These are phyloP conservation scores for Furcifer pardalis DNA, from an alignment of 2,797 vertebrate species.

Conservation along the genomic window DNA sequence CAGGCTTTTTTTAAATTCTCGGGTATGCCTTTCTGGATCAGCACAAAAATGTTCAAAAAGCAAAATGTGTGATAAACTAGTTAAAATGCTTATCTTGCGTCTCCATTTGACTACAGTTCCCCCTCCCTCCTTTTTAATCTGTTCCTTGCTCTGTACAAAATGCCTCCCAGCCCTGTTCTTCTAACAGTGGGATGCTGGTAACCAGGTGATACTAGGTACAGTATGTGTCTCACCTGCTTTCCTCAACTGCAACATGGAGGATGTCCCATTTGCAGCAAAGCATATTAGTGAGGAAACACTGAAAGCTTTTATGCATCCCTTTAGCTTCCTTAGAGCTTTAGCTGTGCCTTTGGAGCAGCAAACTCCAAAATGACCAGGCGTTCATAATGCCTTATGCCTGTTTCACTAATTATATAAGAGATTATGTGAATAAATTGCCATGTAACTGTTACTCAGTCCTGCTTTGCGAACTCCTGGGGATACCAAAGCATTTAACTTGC, in stretches of 20 bases:
- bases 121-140: constrained; percentile 1
- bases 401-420: constrained; percentile 35
- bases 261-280: neutral
- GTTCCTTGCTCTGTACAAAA: neutral
- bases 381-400: neutral
- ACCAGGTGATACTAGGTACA: neutral
- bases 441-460: constrained; percentile 49
- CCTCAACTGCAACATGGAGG: constrained; percentile 1
- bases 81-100: neutral
- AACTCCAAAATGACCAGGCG: neutral
- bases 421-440: constrained; percentile 42
- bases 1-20: neutral
- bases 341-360: constrained; percentile 4
- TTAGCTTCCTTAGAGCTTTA: neutral
- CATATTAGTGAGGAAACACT: neutral
- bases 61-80: neutral
- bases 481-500: constrained; percentile 49
- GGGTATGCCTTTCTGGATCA: accelerated
- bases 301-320: constrained; percentile 10
- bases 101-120: neutral
- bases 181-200: neutral
- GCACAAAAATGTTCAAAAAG: neutral
- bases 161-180: neutral
- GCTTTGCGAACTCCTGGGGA: constrained; percentile 46
- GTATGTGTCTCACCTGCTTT: neutral